Base-by-base conservation (phyloP, 2,888 invertebrate genomes). In the Xylota segnis region DNA sequence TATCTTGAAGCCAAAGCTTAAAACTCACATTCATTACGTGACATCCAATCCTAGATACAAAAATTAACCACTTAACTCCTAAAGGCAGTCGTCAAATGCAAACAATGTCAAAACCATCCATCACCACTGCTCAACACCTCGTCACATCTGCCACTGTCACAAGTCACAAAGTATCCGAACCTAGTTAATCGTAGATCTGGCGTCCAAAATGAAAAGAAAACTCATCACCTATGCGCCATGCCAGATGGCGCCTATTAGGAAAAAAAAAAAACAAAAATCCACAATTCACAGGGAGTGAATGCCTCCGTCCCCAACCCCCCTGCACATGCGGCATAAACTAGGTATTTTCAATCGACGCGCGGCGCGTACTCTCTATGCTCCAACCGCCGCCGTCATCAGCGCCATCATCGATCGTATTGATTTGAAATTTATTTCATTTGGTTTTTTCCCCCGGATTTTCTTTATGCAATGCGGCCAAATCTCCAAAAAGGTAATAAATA, bases 161-260 rank as follows among this genome's bases (percentile, higher is more conserved):
- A 54, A 77, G 65, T 52, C 47, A 58, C 32, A 83, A 52, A 59
- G 37, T 23, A 52, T 23, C 45, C 58, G 52, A 65, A 71, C 71
- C 50, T 14, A 71, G 58, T 65, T 71, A 66, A 77, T 59, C 71
- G 68, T 16, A 14, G 27, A 47, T 59, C 68, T 75, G 76, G 58
- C 56, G 63, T 65, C 37, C 65, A 14, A 14, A 52, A 43, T 40
- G 34, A 34, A 70, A 65, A 14, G 27, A 59, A 65, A 71, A 71
- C 56, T 52, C 76, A 29, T 66, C 82, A 52, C 82, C 45, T 71
- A 37, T 71, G 70, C 37, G 63, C 32, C 47, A 63, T 54, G 77
- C 78, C 78, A 78, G 83, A 78, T 83, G 84, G 84, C 84, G 84
- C 84, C 81, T 84, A 76, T 71, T 65, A 61, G n/a, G n/a, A n/a